Base-by-base conservation (phyloP, 2,888 invertebrate genomes). In the Drosophila eohydei region DNA sequence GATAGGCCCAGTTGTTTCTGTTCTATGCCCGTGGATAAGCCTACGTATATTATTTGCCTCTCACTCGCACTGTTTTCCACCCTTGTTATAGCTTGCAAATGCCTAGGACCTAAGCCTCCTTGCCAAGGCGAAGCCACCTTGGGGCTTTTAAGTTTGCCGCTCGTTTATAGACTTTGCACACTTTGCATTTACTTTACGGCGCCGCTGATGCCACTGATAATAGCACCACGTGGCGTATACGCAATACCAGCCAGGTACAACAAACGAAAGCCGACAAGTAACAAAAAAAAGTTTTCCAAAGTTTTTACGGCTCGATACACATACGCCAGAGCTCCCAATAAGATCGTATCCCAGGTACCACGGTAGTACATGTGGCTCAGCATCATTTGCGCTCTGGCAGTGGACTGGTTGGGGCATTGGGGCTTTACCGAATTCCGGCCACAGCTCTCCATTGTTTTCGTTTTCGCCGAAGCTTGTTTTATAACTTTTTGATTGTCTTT, bases 401-500 rank as follows among this genome's bases (percentile, higher is more conserved):
- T 54, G 38, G 56, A 21, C 62, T 50, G 70, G 36, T 67, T 73
- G 75, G 74, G 65, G 68, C 71, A 72, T 72, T 64, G 57, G 70
- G 67, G 81, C 69, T 63, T 71, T 56, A 54, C 48, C 44, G 50
- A 54, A 70, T 73, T 76, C 60, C 50, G 51, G 44, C 64, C 62
- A 50, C 63, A 41, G 64, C 43, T 44, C 55, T 52, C 54, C 71
- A 81, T 71, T 80, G 83, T 83, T 83, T 82, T 78, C 74, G 70
- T 70, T 73, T 72, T 76, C 38, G 69, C 71, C 79, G 78, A 83
- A 77, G 81, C 82, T 87, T 86, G 82, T 86, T 86, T 89, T 88
- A 88, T 88, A 90, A 90, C 90, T 90, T 89, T 89, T 88, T 90
- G 90, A 90, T 90, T 90, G 90, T 89, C 88, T 89, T 90, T 90